Base-by-base conservation (phyloP, 1,140 invertebrate genomes). In the Leptopilina clavipes region DNA sequence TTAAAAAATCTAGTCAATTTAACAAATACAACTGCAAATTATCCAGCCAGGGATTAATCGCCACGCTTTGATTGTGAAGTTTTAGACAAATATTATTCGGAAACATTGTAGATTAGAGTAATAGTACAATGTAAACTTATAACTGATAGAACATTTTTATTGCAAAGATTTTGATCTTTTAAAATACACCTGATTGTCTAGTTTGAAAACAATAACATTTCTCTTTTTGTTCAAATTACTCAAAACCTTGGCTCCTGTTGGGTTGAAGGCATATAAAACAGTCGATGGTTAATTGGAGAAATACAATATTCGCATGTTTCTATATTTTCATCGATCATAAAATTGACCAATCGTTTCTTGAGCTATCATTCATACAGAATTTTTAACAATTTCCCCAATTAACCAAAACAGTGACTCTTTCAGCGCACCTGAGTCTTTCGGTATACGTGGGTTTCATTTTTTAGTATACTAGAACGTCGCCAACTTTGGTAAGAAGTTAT, bases 371-470 rank as follows among this genome's bases (percentile, higher is more conserved):
- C 22, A 31, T 14, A 11, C 22, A 65, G 25, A 37, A 65, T 44
- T 19, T 71, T 18, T 1, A 59, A 59, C 19, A 76, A 45, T 83
- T 83, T 83, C 82, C 82, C 80, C 82, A 82, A 82, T 83, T 81
- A 85, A 87, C 81, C 84, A 83, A 70, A 75, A 83, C 80, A 76
- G 78, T 82, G 80, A 84, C 85, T 82, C 84, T 82, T 82, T 82
- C 87, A 82, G 87, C 85, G 80, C 86, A 89, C 88, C 88, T 89
- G 88, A 90, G 89, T 89, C 87, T 86, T 90, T 89, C 85, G 87
- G 89, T 90, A 90, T 89, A 90, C 89, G 86, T 88, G 80, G 84
- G 88, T 88, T 85, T 83, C 82, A 56, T 84, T 83, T 82, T 83
- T 88, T 85, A 89, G 88, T 89, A 90, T 89, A 90, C 88, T 89